A percentile compares a stretch with the other conserved stretches of the same genome.
Conservation (phyloP, 1,140 invertebrate genomes). For the Zaprionus tsacasi region DNA sequence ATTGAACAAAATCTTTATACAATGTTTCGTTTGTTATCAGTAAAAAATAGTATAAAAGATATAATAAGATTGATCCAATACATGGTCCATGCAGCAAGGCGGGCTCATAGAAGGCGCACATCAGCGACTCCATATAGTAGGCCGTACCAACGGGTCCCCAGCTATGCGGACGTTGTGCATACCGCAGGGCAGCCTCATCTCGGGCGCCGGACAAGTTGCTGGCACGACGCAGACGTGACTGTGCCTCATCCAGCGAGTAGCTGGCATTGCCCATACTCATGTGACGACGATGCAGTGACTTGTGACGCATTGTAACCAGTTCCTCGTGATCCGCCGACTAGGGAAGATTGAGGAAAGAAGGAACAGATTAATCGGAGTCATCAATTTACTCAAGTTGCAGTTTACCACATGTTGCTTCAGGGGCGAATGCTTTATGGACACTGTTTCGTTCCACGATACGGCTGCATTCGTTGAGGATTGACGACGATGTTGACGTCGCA, state of each 20-base stretch:
- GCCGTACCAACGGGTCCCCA: conserved; percentile 83
- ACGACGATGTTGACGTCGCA: conserved; percentile 67
- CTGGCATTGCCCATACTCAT: conserved; percentile 76
- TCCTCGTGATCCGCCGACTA: conserved; percentile 66
- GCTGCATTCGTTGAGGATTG: conserved; percentile 81
- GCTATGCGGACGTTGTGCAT: conserved; percentile 72
- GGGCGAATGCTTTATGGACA: conserved; percentile 73
- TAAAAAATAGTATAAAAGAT: conserved; percentile 14
- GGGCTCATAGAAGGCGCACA: conserved; percentile 76
- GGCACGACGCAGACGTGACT: conserved; percentile 49
- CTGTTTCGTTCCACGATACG: conserved; percentile 83
- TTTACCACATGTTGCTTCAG: conserved; percentile 67
- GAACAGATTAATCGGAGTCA: conserved; percentile 5
- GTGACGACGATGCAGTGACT: conserved; percentile 76
- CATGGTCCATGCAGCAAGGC: conserved; percentile 83
- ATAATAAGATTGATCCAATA: conserved; percentile 76
- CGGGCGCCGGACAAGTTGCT: conserved; percentile 62
- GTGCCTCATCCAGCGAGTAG: conserved; percentile 68
- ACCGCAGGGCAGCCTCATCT: conserved; percentile 53
- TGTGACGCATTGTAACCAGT: conserved; percentile 71
- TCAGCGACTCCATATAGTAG: conserved; percentile 78
- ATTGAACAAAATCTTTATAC: conserved; percentile 64
- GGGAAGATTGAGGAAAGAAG: not conserved
- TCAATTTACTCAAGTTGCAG: not conserved
- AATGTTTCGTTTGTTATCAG: conserved; percentile 54